phyloP scores from a whole-genome alignment of 2,888 invertebrate genomes.

The Xanthia togata region DNA sequence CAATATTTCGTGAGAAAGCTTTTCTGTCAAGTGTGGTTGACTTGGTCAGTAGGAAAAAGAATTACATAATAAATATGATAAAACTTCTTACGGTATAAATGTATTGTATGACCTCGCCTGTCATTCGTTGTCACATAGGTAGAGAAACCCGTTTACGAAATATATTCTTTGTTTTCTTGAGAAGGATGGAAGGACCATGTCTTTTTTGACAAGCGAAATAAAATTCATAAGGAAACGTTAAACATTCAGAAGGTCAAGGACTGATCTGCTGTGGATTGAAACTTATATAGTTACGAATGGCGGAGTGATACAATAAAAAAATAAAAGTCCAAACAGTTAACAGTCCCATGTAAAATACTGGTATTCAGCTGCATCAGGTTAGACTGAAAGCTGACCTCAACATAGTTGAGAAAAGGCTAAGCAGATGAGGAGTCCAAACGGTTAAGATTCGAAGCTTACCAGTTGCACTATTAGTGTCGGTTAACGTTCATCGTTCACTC shows the following conservation, averaged over 20 bases:
- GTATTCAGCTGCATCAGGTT: no score
- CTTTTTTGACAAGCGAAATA: conserved; percentile 10
- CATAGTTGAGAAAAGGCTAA: no score
- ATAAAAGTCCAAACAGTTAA: no score
- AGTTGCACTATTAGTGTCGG: neutral
- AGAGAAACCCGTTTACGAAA: conserved; percentile 17
- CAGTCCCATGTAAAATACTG: no score
- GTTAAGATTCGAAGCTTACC: neutral
- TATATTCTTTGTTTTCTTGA: conserved; percentile 16
- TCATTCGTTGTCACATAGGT: conserved; percentile 38
- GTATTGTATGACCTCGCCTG: conserved; percentile 8
- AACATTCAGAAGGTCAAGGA: neutral
- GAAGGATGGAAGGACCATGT: neutral
- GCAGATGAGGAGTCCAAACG: neutral
- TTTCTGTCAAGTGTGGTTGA: conserved; percentile 48
- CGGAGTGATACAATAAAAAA: no score
- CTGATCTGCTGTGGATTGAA: no score
- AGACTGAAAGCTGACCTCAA: no score
- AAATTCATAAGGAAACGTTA: neutral
- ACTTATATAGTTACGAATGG: no score
- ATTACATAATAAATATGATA: conserved; percentile 29
- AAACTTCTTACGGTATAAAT: conserved; percentile 19
- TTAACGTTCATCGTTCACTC: neutral
- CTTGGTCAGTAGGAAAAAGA: conserved; percentile 16
- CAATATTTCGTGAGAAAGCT: conserved; percentile 57